A percentile compares a stretch with the other conserved stretches of the same genome.
Conservation (phyloP, 2,888 invertebrate species). For the Andrena hattorfiana region DNA sequence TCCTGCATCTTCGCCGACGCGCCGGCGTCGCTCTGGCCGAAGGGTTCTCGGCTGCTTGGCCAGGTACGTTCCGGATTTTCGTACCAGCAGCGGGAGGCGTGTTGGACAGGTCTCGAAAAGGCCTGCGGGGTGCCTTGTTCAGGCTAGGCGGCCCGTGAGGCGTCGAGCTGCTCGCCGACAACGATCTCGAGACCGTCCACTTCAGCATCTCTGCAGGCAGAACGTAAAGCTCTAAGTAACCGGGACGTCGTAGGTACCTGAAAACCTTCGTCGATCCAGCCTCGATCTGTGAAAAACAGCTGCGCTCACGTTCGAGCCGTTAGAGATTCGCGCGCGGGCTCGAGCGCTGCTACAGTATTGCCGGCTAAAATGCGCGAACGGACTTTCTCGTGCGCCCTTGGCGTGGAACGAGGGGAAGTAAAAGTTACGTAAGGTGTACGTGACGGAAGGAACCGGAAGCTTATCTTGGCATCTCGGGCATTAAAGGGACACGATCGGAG, state of each 20-base stretch:
- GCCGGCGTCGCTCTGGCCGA: conserved; percentile 65
- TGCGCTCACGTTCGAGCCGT: neutral
- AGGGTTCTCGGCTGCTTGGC: conserved; percentile 53
- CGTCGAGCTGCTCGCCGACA: conserved; percentile 82
- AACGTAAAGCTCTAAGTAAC: conserved; percentile 37
- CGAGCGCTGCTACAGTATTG: too few relatives aligned
- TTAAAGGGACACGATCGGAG: conserved; percentile 19
- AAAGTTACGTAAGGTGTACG: conserved; percentile 6
- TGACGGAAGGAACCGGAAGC: neutral
- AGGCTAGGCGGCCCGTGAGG: conserved; percentile 79
- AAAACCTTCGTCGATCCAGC: conserved; percentile 30
- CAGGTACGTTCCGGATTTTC: conserved; percentile 60
- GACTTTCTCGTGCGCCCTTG: neutral
- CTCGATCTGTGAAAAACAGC: neutral
- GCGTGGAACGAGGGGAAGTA: neutral
- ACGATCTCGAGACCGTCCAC: conserved; percentile 84
- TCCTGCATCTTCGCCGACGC: conserved; percentile 80
- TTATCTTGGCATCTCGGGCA: conserved; percentile 28
- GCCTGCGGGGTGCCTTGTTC: conserved; percentile 76
- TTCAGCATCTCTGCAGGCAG: conserved; percentile 80
- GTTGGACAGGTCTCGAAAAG: conserved; percentile 83
- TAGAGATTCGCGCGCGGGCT: neutral
- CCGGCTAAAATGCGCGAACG: too few relatives aligned
- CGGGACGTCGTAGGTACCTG: conserved; percentile 9
- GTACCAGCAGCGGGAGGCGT: conserved; percentile 80